Conservation (phyloP, 2,113 vertebrate species). For the Xiphorhynchus elegans region DNA sequence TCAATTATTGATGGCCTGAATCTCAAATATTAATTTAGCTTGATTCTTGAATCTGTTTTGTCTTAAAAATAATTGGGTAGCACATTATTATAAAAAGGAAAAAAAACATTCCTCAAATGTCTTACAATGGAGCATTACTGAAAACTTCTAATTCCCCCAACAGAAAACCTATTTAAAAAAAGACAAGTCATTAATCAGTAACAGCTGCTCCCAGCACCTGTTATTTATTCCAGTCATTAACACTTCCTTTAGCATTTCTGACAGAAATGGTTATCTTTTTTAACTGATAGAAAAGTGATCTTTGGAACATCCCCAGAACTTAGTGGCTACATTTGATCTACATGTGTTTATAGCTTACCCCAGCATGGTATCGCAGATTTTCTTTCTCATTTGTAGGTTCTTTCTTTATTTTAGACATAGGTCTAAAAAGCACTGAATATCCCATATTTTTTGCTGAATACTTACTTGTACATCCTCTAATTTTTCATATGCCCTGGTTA, state of each 20-base stretch:
- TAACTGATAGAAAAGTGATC: constrained; percentile 1
- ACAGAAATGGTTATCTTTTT: constrained; percentile 51
- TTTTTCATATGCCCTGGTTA: not conserved
- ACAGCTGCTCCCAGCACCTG: constrained; percentile 79
- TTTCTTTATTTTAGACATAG: not conserved
- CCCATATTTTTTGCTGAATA: not conserved
- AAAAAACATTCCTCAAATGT: constrained; percentile 38
- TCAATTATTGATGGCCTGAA: not conserved
- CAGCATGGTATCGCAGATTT: not conserved
- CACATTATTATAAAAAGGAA: not conserved
- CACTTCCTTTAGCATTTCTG: constrained; percentile 57
- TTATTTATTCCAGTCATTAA: constrained; percentile 53
- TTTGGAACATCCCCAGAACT: constrained; percentile 23
- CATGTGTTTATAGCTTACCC: not conserved
- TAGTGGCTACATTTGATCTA: not conserved
- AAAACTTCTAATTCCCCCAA: constrained; percentile 52
- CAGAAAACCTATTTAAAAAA: constrained; percentile 66
- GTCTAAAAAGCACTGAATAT: not conserved
- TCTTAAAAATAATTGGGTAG: not conserved
- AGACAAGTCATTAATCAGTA: constrained; percentile 50
- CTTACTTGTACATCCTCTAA: not conserved
- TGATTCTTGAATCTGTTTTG: not conserved
- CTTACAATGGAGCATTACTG: constrained; percentile 18
- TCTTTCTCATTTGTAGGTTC: not conserved
- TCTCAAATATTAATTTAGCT: constrained; percentile 15